Conservation (phyloP, 2,797 vertebrate genomes). For the Rachycentron canadum region DNA sequence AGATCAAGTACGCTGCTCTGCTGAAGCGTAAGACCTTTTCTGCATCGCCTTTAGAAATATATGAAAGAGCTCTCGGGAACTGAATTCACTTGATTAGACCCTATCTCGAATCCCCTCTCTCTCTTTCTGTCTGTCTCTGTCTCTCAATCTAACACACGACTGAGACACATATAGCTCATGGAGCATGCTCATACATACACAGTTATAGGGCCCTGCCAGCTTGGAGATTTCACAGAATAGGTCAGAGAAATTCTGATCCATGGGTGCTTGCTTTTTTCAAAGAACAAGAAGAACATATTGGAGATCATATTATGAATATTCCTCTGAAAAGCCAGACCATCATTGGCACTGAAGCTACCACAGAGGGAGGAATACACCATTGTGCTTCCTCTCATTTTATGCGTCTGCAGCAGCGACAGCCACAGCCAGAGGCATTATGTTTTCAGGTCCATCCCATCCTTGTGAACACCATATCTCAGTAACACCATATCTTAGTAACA, state of each 20-base stretch:
- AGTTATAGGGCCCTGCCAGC: slow-evolving; percentile 19
- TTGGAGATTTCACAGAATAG: slow-evolving; percentile 30
- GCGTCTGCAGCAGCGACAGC: no score
- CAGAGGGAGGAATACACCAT: neutral
- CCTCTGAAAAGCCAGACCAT: neutral
- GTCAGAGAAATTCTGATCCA: slow-evolving; percentile 11
- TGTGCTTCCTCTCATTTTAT: neutral
- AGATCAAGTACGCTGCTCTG: slow-evolving; percentile 71
- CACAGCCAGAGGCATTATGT: no score
- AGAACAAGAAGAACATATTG: neutral
- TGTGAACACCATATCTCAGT: no score
- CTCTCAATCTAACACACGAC: slow-evolving; percentile 15
- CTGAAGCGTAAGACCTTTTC: slow-evolving; percentile 68
- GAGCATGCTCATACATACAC: slow-evolving; percentile 8
- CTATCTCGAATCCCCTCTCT: slow-evolving; percentile 26
- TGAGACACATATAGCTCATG: neutral
- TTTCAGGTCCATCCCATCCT: no score
- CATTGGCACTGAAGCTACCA: neutral
- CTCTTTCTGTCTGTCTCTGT: neutral
- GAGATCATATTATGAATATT: neutral
- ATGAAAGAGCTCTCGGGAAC: slow-evolving; percentile 62
- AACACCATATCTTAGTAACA: no score
- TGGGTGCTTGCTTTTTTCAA: neutral
- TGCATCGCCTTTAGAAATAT: slow-evolving; percentile 64
- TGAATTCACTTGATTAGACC: slow-evolving; percentile 70